These are phyloP conservation scores for Caerostris extrusa DNA, from an alignment of 1,140 invertebrate species.

Conservation along the genomic window DNA sequence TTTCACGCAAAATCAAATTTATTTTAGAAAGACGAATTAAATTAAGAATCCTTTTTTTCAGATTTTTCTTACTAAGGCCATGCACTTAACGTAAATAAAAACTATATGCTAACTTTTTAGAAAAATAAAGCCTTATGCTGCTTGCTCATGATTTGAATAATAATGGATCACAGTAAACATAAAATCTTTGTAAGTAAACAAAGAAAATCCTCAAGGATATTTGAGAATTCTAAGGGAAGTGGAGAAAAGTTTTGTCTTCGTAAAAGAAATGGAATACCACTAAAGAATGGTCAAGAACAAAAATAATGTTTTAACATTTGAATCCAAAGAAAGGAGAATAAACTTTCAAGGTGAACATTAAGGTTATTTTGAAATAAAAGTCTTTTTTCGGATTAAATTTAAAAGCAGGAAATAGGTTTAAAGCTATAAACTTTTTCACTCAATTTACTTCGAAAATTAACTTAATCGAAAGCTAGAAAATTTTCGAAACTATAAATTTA, in stretches of 20 bases:
- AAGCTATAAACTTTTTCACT: no score
- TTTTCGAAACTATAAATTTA: no score
- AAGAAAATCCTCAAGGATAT: not conserved
- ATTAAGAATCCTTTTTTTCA: not conserved
- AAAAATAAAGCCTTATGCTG: not conserved
- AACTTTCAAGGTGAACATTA: not conserved
- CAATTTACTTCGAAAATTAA: no score
- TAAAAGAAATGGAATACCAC: not conserved
- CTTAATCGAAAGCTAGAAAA: no score
- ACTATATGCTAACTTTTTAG: not conserved
- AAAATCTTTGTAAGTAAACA: not conserved
- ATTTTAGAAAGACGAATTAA: not conserved
- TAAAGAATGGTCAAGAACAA: not conserved
- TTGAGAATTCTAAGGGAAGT: not conserved
- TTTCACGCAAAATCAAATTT: not conserved
- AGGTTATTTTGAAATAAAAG: not conserved
- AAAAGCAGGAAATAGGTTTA: not conserved
- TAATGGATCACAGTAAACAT: not conserved
- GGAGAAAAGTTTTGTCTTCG: not conserved
- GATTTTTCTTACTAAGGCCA: not conserved
- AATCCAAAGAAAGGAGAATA: not conserved
- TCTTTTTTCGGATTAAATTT: not conserved
- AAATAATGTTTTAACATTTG: not conserved
- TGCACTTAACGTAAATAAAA: not conserved
- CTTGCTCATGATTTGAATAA: not conserved